These are phyloP conservation scores for Nowickia ferox DNA, from an alignment of 2,888 invertebrate genomes.

Conservation along the genomic window DNA sequence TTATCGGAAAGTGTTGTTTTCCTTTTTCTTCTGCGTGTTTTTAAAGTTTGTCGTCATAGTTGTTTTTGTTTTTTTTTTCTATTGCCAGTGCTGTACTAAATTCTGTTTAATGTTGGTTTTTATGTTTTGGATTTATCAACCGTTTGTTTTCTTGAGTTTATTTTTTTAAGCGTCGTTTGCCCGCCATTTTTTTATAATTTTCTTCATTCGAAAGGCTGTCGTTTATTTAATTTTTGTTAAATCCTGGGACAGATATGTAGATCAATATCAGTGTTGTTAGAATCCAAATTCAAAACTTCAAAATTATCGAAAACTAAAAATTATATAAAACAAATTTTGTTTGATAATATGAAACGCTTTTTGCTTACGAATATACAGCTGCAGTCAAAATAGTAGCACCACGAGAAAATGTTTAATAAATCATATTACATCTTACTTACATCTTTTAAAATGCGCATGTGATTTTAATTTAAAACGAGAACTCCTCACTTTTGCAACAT, in stretches of 20 bases:
- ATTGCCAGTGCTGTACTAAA: constrained; percentile 71
- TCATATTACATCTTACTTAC: too few species aligned
- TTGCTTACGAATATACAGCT: too few species aligned
- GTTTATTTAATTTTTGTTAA: not conserved
- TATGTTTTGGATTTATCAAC: constrained; percentile 55
- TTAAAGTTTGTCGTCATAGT: constrained; percentile 43
- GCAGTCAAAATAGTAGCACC: too few species aligned
- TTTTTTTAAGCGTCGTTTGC: constrained; percentile 76
- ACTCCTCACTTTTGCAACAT: too few species aligned
- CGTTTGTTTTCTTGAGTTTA: constrained; percentile 64
- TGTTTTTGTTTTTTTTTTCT: constrained; percentile 47
- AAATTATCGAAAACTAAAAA: too few species aligned
- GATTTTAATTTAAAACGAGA: too few species aligned
- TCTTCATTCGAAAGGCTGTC: constrained; percentile 39
- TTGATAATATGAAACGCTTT: too few species aligned
- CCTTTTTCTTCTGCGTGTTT: constrained; percentile 12
- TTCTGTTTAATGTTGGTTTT: constrained; percentile 41
- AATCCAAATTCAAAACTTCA: too few species aligned
- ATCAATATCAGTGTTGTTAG: too few species aligned
- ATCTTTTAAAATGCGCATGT: too few species aligned
- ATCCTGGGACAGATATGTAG: not conserved
- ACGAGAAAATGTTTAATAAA: too few species aligned
- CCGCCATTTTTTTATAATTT: constrained; percentile 76
- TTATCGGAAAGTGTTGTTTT: constrained; percentile 18
- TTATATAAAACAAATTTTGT: too few species aligned